Conservation (phyloP, 2,113 vertebrate genomes). For the Sylvietta virens region DNA sequence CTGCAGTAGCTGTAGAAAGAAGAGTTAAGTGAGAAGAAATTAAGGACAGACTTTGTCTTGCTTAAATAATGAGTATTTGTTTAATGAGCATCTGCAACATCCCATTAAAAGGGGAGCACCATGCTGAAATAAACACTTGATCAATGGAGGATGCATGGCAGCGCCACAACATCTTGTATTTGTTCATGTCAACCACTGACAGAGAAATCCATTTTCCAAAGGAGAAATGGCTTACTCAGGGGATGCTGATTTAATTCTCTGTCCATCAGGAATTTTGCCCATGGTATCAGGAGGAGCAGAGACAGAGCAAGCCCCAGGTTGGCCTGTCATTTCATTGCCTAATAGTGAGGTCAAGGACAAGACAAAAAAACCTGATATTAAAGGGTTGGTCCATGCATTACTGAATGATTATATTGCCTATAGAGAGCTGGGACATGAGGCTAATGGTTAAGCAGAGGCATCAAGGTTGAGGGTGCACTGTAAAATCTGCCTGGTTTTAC, state of each 20-base stretch:
- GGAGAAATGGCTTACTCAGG: neutral
- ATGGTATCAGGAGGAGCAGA: neutral
- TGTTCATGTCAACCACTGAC: neutral
- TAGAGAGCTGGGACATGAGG: neutral
- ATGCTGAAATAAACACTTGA: neutral
- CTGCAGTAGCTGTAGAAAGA: neutral
- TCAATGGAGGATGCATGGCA: neutral
- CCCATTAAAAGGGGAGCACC: neutral
- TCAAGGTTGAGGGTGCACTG: neutral
- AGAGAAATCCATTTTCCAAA: neutral
- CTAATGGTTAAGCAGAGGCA: neutral
- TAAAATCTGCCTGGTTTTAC: neutral
- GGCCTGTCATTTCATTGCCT: neutral
- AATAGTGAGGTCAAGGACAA: neutral
- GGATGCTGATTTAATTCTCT: neutral
- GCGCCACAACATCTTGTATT: neutral
- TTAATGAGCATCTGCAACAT: neutral
- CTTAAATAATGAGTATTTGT: neutral
- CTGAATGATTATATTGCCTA: neutral
- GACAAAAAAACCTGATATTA: neutral
- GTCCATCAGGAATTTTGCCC: neutral
- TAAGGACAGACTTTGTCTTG: neutral
- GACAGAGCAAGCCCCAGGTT: neutral
- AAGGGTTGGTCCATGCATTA: neutral
- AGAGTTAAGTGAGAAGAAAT: neutral